Percentiles rank a stretch among this genome's conserved stretches.
These are phyloP conservation scores for Graphium colonna DNA, from an alignment of 2,888 invertebrate genomes.

Conservation along the genomic window DNA sequence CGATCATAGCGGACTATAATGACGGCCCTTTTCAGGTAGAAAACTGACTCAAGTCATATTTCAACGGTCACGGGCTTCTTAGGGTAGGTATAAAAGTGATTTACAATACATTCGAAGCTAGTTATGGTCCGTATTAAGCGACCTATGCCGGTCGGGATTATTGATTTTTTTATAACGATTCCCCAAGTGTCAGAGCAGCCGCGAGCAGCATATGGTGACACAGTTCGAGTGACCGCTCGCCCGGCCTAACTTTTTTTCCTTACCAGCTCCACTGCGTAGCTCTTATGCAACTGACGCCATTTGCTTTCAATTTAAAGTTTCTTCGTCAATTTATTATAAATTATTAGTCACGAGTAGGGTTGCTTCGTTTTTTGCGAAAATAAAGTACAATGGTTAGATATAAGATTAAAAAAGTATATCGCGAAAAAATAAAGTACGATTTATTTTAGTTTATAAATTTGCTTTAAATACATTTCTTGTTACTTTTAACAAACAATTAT, in stretches of 20 bases:
- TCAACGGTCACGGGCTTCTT: constrained; percentile 69
- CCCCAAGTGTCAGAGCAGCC: constrained; percentile 49
- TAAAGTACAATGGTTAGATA: too few species aligned
- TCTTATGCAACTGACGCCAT: constrained; percentile 48
- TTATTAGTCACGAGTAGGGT: too few species aligned
- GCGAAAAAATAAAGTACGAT: too few species aligned
- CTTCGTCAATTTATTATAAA: too few species aligned
- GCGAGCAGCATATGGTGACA: constrained; percentile 64
- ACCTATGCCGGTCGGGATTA: constrained; percentile 63
- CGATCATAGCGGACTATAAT: constrained; percentile 70
- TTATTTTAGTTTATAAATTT: too few species aligned
- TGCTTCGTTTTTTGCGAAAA: too few species aligned
- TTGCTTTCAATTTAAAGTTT: constrained; percentile 31
- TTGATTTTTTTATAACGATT: constrained; percentile 62
- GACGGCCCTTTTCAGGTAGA: constrained; percentile 76
- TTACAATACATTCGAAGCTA: constrained; percentile 75
- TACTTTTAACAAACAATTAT: too few species aligned
- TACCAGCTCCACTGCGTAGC: constrained; percentile 31
- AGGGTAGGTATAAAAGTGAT: constrained; percentile 73
- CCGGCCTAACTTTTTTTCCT: constrained; percentile 50
- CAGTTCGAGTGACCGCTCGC: constrained; percentile 58
- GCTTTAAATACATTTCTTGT: too few species aligned
- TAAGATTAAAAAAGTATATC: too few species aligned
- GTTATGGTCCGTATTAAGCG: constrained; percentile 61
- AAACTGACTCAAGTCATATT: constrained; percentile 73